Base-by-base conservation (phyloP, 2,797 vertebrate species). In the Hybognathus amarus region DNA sequence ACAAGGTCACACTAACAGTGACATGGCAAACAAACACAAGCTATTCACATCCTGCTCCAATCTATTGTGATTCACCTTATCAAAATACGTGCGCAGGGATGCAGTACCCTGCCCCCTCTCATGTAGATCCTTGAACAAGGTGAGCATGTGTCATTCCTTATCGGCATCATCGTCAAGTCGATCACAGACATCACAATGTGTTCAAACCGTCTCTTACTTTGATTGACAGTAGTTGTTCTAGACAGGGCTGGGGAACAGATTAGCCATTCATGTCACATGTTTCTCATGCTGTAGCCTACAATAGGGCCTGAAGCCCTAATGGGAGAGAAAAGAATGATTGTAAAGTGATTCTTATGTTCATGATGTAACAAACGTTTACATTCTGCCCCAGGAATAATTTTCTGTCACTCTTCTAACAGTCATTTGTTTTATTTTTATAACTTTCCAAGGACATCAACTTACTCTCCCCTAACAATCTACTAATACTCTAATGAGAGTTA, bases 121-220 rank as follows among this genome's bases (percentile, higher is more conserved):
- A 83, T 77, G 79, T 69, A 67, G 69, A 80, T 52, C 59, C 67
- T 87, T 84, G 73, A 82, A 71, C 71, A 59, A 66, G 50, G 45
- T 74, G 50, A 81, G 33, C 40, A 54, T 82, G 76, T 13, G 50
- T 77, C 85, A 85, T 45, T 40, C 78, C 87, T 85, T 79, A 88
- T 89, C 54, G 33, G 33, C 50, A 82, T 90, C 84, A 81, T 45
- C 10, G 80, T 56, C 56, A 47, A 76, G 70, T 40, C 33, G 30
- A 74, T 85, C 73, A 83, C 85, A 70, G 42, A 83, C 70, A 82
- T 79, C 69, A 47, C 76, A 64, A 56, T 78, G 74, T 83, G 75
- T 61, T 85, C 77, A 86, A 81, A 71, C 81, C 69, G 80, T 88
- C 81, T 85, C 36, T 77, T 45, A 20, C 45, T 82, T 87, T 81